These are phyloP conservation scores for Xylocampa areola DNA, from an alignment of 2,888 invertebrate species.

Conservation along the genomic window DNA sequence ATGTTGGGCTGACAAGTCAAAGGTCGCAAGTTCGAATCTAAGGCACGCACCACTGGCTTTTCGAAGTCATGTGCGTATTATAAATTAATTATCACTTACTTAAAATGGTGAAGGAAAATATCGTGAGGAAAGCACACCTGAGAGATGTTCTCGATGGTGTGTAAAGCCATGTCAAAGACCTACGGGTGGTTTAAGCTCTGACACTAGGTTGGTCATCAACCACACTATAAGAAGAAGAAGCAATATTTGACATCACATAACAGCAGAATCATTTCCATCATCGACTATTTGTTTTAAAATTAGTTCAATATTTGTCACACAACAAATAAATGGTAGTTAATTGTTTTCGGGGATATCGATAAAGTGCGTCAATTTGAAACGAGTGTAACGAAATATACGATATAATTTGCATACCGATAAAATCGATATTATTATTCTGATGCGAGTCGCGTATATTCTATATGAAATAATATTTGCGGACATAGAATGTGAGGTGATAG, in stretches of 20 bases:
- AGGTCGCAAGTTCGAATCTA: no score
- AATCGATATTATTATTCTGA: not conserved
- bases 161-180: no score
- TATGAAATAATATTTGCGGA: constrained; percentile 32
- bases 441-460: not conserved
- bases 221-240: no score
- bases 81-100: no score
- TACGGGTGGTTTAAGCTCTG: no score
- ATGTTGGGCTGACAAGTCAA: no score
- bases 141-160: no score
- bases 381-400: constrained; percentile 6
- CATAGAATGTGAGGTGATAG: constrained; percentile 23
- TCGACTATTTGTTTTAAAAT: constrained; percentile 41
- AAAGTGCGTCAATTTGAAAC: constrained; percentile 22
- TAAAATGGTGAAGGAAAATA: no score
- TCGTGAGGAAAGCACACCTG: no score
- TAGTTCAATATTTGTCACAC: constrained; percentile 41
- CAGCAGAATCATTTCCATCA: constrained; percentile 36
- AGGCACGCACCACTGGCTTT: no score
- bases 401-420: not conserved
- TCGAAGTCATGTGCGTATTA: no score
- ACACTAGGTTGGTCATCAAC: no score
- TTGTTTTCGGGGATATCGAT: constrained; percentile 30
- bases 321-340: constrained; percentile 27
- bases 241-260: constrained; percentile 40